phyloP scores from a whole-genome alignment of 2,888 invertebrate species.

The Zhuqinia jingwanae region DNA sequence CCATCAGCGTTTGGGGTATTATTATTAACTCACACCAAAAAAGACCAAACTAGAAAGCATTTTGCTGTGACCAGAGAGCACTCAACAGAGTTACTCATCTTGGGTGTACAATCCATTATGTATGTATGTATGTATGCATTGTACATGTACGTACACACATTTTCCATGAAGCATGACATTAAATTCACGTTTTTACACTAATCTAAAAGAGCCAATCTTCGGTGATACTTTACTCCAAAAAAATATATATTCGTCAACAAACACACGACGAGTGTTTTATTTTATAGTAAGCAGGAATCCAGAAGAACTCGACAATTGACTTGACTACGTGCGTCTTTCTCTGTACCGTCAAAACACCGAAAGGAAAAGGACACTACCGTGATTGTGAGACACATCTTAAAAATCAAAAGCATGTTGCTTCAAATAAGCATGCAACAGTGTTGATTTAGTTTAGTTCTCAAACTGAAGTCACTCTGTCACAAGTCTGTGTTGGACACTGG shows the following conservation, averaged over 20 bases:
- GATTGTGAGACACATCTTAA: slow-evolving; percentile 28
- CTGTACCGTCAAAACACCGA: slow-evolving; percentile 24
- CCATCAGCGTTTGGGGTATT: slow-evolving; percentile 46
- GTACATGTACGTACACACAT: not conserved
- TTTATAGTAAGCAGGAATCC: slow-evolving; percentile 10
- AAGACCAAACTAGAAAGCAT: slow-evolving; percentile 17
- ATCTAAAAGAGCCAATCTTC: slow-evolving; percentile 51
- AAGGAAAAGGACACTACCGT: slow-evolving; percentile 39
- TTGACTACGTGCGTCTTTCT: slow-evolving; percentile 11
- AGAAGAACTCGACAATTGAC: slow-evolving; percentile 20
- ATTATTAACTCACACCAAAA: slow-evolving; percentile 47
- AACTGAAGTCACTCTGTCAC: not conserved
- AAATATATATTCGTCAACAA: slow-evolving; percentile 12
- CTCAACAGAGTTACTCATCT: slow-evolving; percentile 45
- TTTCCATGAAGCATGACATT: slow-evolving; percentile 54
- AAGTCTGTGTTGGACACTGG: not conserved
- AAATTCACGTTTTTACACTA: slow-evolving; percentile 64
- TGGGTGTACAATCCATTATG: slow-evolving; percentile 27
- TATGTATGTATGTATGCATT: not conserved
- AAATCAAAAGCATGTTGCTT: slow-evolving; percentile 12
- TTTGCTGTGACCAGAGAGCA: slow-evolving; percentile 20
- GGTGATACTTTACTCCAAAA: too few species aligned
- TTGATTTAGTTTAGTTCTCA: slow-evolving; percentile 5
- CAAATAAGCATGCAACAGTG: not conserved
- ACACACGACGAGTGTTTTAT: slow-evolving; percentile 6